A percentile compares a stretch with the other conserved stretches of the same genome.
phyloP scores from a whole-genome alignment of 2,888 invertebrate genomes.

The Aspidiotus destructor region DNA sequence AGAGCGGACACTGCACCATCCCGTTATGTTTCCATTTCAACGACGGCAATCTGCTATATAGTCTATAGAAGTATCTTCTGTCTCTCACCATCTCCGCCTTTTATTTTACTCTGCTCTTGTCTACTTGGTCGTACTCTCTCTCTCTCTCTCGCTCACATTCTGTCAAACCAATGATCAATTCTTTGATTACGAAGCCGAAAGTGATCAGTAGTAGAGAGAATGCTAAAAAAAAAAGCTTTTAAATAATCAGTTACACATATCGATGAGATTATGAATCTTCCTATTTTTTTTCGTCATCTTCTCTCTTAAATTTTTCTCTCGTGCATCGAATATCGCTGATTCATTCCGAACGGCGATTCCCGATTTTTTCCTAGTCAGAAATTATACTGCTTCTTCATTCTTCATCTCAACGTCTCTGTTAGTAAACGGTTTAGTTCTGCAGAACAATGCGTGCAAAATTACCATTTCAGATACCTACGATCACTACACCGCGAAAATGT shows the following conservation, averaged over 20 bases:
- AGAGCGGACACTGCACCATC: conserved; percentile 29
- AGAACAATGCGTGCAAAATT: conserved; percentile 11
- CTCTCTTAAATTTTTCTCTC: neutral
- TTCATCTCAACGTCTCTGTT: neutral
- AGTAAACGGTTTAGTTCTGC: neutral
- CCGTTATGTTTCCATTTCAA: conserved; percentile 27
- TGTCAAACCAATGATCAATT: neutral
- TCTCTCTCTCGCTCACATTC: neutral
- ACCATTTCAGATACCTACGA: conserved; percentile 12
- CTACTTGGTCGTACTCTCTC: neutral
- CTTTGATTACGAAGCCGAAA: neutral
- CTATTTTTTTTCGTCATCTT: neutral
- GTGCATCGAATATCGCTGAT: conserved; percentile 2
- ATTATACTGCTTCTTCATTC: conserved; percentile 5
- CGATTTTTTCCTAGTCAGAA: neutral
- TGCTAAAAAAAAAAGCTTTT: neutral
- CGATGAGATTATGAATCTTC: neutral
- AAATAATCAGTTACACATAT: conserved; percentile 6
- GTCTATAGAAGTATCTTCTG: neutral
- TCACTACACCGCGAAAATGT: neutral
- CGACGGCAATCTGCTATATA: conserved; percentile 5
- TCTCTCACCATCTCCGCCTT: neutral
- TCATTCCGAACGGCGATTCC: conserved; percentile 6
- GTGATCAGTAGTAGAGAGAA: neutral
- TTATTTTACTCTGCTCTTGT: neutral